Percentiles rank a stretch among this genome's conserved stretches.
Evolutionary conservation across 2,888 invertebrate genomes (phyloP).

Genomic region (Conomelus anceps): DNA sequence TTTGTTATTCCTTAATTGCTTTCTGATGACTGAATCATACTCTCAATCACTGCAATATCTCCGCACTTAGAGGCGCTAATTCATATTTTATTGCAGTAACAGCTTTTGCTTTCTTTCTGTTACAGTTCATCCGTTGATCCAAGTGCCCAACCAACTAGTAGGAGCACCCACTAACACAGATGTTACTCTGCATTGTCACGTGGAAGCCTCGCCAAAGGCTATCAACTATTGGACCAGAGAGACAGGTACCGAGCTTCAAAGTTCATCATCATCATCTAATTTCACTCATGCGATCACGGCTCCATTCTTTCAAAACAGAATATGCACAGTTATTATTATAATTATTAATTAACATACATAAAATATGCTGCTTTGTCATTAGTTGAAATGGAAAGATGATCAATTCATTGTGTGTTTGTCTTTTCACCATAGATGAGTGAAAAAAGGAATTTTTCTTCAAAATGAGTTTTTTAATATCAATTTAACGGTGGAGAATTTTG

Average conservation of each 20-base stretch:
- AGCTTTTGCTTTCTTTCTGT: slow-evolving; percentile 31
- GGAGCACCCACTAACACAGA: slow-evolving; percentile 81
- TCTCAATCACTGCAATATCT: background rate
- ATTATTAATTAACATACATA: too few relatives aligned
- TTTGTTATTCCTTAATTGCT: background rate
- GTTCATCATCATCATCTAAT: background rate
- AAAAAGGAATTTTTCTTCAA: too few relatives aligned
- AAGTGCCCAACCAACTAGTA: slow-evolving; percentile 88
- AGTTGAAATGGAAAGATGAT: too few relatives aligned
- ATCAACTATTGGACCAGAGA: slow-evolving; percentile 92
- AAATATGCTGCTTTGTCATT: too few relatives aligned
- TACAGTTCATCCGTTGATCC: slow-evolving; percentile 85
- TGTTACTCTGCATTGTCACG: slow-evolving; percentile 77
- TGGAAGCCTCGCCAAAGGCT: slow-evolving; percentile 87
- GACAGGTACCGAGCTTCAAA: slow-evolving; percentile 58
- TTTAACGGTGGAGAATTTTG: too few relatives aligned
- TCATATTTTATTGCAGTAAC: background rate
- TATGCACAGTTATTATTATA: too few relatives aligned
- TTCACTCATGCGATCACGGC: background rate
- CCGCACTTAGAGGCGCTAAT: background rate
- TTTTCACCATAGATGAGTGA: too few relatives aligned
- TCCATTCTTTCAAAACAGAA: too few relatives aligned
- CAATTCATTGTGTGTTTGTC: too few relatives aligned
- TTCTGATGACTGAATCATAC: background rate
- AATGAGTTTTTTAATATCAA: too few relatives aligned